phyloP scores from a whole-genome alignment of 2,797 vertebrate genomes.

The Anguilla obscura region DNA sequence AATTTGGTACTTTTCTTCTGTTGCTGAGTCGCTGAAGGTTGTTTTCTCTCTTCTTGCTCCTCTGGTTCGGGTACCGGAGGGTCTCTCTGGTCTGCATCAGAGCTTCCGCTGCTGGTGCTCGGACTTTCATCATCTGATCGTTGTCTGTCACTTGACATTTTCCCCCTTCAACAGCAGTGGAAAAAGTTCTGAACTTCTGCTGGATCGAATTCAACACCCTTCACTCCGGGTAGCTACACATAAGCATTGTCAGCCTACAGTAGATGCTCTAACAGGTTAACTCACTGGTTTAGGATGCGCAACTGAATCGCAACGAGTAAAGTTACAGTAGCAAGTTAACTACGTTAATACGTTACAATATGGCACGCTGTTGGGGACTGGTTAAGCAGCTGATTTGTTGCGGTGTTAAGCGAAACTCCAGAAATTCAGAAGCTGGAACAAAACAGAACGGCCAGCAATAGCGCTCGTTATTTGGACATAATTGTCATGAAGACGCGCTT shows the following conservation, averaged over 20 bases:
- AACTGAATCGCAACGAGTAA: background rate
- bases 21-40: conserved; percentile 77
- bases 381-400: background rate
- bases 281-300: background rate
- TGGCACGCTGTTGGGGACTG: background rate
- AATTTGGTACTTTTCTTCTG: conserved; percentile 89
- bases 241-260: background rate
- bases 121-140: conserved; percentile 89
- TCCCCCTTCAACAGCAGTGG: conserved; percentile 46
- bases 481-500: background rate
- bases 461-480: background rate
- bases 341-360: background rate
- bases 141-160: conserved; percentile 88
- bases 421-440: background rate
- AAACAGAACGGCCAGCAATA: background rate
- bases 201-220: background rate
- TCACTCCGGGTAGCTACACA: background rate
- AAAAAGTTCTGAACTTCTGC: conserved; percentile 33
- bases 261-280: background rate
- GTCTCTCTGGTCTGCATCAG: conserved; percentile 86
- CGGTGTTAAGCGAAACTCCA: conserved; percentile 10
- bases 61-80: conserved; percentile 83
- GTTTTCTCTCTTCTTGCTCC: conserved; percentile 84
- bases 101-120: conserved; percentile 89
- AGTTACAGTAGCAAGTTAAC: background rate